These are phyloP conservation scores for Xyrichtys novacula DNA, from an alignment of 2,797 vertebrate genomes.

Conservation along the genomic window DNA sequence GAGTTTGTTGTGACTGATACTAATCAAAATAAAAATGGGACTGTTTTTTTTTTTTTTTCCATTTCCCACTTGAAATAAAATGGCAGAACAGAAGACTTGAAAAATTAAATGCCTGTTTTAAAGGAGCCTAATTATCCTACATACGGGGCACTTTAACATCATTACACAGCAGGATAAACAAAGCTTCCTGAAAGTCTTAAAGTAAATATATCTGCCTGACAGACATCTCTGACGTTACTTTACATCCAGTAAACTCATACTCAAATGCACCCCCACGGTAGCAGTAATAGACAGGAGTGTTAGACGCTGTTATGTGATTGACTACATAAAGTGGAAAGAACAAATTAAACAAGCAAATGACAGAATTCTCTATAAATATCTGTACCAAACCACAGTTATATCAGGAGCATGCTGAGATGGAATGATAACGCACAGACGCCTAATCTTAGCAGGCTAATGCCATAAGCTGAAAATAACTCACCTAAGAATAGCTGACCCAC, in stretches of 20 bases:
- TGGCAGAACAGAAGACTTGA: conserved; percentile 23
- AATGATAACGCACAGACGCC: conserved; percentile 95
- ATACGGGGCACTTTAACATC: conserved; percentile 12
- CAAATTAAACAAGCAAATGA: conserved; percentile 91
- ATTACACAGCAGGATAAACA: conserved; percentile 1
- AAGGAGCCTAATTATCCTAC: conserved; percentile 13
- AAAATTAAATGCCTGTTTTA: conserved; percentile 30
- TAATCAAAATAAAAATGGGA: conserved; percentile 52
- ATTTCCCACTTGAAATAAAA: conserved; percentile 38
- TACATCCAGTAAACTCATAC: conserved; percentile 26
- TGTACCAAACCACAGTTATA: conserved; percentile 94
- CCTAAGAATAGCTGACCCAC: conserved; percentile 99
- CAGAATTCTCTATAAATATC: conserved; percentile 94
- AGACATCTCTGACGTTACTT: conserved; percentile 29
- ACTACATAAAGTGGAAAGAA: conserved; percentile 73
- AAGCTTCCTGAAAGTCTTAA: not conserved
- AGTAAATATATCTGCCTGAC: conserved; percentile 4
- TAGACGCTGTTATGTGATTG: conserved; percentile 64
- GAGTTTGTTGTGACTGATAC: conserved; percentile 49
- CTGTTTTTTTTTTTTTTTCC: conserved; percentile 39
- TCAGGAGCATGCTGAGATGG: conserved; percentile 94
- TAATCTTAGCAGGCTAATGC: conserved; percentile 99
- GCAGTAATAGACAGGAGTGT: conserved; percentile 45
- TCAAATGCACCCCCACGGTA: conserved; percentile 19
- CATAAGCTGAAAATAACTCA: conserved; percentile 98